These are phyloP conservation scores for Drosophila mojavensis DNA, from an alignment of 1,140 invertebrate genomes.

Conservation along the genomic window DNA sequence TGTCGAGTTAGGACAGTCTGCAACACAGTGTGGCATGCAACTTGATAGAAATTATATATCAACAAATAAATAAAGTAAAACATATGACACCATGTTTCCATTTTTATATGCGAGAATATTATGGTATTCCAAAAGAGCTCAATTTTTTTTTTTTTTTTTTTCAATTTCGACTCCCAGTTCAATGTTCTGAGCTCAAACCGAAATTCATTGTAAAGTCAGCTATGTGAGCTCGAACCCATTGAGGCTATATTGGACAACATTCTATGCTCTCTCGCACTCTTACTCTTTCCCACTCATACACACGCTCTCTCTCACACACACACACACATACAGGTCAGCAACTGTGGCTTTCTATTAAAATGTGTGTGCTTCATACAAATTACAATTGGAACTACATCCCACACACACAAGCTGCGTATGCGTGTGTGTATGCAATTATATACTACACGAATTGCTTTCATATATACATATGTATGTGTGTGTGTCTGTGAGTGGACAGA, in stretches of 20 bases:
- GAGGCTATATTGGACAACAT: not conserved
- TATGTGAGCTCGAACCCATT: not conserved
- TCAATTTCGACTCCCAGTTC: not conserved
- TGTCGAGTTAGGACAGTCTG: too few relatives aligned
- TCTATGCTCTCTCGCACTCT: too few relatives aligned
- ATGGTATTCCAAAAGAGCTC: too few relatives aligned
- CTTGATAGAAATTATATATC: not conserved
- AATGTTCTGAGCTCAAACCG: not conserved
- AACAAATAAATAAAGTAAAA: not conserved
- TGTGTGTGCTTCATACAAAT: conserved; percentile 44
- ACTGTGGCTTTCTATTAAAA: conserved; percentile 63
- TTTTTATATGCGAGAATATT: not conserved
- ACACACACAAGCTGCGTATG: conserved; percentile 1
- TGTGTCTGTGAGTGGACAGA: conserved; percentile 2
- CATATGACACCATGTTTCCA: not conserved
- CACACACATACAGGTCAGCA: conserved; percentile 5
- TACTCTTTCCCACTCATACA: conserved; percentile 9
- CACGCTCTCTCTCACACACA: too few relatives aligned
- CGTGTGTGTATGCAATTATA: not conserved
- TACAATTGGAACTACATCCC: conserved; percentile 39
- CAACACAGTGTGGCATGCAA: too few relatives aligned
- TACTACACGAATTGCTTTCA: too few relatives aligned
- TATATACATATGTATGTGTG: conserved; percentile 27
- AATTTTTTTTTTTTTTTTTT: too few relatives aligned
- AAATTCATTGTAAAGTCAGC: not conserved